Conservation (phyloP, 92 coral and sea anemone genomes). For the Paragorgia papillata region DNA sequence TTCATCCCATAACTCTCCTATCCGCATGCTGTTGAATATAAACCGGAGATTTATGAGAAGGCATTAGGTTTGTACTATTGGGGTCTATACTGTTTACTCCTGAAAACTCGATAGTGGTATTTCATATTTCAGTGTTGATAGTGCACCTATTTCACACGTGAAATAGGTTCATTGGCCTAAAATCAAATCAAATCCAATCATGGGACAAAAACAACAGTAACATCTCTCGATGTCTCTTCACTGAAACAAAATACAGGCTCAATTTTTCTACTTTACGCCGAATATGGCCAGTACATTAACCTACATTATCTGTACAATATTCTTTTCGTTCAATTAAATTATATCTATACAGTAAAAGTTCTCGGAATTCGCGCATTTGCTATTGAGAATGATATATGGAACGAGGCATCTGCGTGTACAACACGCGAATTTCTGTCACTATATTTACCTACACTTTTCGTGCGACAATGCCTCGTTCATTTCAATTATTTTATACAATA, state of each 20-base stretch:
- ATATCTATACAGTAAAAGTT: conserved; percentile 11
- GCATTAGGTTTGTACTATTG: too few relatives aligned
- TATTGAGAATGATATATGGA: background rate
- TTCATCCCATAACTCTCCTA: too few relatives aligned
- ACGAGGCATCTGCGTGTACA: background rate
- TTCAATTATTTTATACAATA: background rate
- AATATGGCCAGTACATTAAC: conserved; percentile 3
- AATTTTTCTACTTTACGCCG: background rate
- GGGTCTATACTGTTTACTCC: too few relatives aligned
- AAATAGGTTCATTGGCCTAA: too few relatives aligned
- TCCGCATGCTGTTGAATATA: too few relatives aligned
- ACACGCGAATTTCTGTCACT: background rate
- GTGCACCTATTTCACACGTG: too few relatives aligned
- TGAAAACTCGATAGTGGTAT: too few relatives aligned
- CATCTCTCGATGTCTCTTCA: too few relatives aligned
- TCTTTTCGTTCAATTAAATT: background rate
- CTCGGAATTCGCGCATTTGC: background rate
- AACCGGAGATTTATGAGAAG: too few relatives aligned
- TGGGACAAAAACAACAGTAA: too few relatives aligned
- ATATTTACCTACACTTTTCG: background rate
- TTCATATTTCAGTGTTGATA: too few relatives aligned
- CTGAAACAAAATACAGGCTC: background rate
- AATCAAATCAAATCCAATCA: too few relatives aligned
- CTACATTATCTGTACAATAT: background rate
- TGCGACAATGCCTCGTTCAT: background rate